phyloP scores from a whole-genome alignment of 2,888 invertebrate genomes.

The Lampropteryx suffumata region DNA sequence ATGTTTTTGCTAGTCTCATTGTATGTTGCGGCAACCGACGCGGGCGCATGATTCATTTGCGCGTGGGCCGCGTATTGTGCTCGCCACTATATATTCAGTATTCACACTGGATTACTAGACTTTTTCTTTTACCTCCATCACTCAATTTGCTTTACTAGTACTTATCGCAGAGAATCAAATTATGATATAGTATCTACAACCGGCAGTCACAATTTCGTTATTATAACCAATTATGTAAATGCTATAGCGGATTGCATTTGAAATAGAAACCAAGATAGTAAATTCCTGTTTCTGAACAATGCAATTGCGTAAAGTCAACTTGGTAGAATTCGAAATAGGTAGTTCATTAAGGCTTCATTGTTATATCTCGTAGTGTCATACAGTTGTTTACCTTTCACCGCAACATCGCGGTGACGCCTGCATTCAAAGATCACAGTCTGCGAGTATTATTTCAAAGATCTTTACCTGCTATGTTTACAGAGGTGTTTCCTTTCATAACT shows the following conservation, averaged over 20 bases:
- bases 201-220: conserved; percentile 23
- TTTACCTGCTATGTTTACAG: conserved; percentile 56
- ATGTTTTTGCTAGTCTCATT: conserved; percentile 76
- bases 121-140: conserved; percentile 63
- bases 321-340: conserved; percentile 54
- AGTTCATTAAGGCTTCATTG: conserved; percentile 71
- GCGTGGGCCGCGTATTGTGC: conserved; percentile 79
- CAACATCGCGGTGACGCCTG: conserved; percentile 34
- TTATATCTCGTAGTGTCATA: conserved; percentile 55
- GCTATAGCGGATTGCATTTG: conserved; percentile 36
- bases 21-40: conserved; percentile 60
- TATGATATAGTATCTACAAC: conserved; percentile 15
- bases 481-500: conserved; percentile 54
- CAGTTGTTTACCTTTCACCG: conserved; percentile 63
- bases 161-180: conserved; percentile 11
- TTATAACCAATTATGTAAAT: conserved; percentile 33
- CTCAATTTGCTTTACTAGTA: conserved; percentile 1
- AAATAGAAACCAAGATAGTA: conserved; percentile 42
- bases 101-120: conserved; percentile 63
- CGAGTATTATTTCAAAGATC: conserved; percentile 46
- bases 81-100: conserved; percentile 60
- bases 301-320: conserved; percentile 51
- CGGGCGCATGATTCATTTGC: conserved; percentile 73
- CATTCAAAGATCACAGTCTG: conserved; percentile 37
- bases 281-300: conserved; percentile 46